Percentiles rank a stretch among this genome's conserved stretches.
phyloP scores from a whole-genome alignment of 2,888 invertebrate species.

The Altica lythri region DNA sequence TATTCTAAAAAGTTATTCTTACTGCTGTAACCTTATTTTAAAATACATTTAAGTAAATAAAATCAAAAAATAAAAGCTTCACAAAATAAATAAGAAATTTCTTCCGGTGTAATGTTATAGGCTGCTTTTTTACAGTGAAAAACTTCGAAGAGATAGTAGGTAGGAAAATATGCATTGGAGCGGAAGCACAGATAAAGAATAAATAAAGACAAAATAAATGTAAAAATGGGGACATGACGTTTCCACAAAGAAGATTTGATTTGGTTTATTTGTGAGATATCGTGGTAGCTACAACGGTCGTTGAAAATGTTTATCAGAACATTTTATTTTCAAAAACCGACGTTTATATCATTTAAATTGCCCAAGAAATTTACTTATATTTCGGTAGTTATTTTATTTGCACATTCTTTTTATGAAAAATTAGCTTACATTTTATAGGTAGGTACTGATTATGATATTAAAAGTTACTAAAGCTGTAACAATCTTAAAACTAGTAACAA shows the following conservation, averaged over 20 bases:
- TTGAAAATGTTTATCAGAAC: constrained; percentile 20
- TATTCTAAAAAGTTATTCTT: too few relatives aligned
- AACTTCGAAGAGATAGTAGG: constrained; percentile 29
- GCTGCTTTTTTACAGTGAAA: constrained; percentile 9
- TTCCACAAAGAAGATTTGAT: constrained; percentile 48
- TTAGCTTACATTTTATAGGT: too few relatives aligned
- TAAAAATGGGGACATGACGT: constrained; percentile 48
- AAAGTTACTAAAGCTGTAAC: too few relatives aligned
- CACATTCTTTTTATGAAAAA: too few relatives aligned
- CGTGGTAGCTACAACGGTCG: constrained; percentile 13
- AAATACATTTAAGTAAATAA: too few relatives aligned
- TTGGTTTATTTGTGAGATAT: constrained; percentile 35
- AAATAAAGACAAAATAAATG: constrained; percentile 54
- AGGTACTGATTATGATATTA: too few relatives aligned
- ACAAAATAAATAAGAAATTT: too few relatives aligned
- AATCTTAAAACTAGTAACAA: too few relatives aligned
- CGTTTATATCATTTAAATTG: constrained; percentile 23
- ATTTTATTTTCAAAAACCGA: constrained; percentile 22
- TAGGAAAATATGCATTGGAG: constrained; percentile 46
- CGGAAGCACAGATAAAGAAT: constrained; percentile 55
- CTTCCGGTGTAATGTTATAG: background rate
- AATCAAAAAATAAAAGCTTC: too few relatives aligned
- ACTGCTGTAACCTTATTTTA: too few relatives aligned
- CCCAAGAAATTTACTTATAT: constrained; percentile 28
- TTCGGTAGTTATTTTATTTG: too few relatives aligned